Evolutionary conservation across 2,888 invertebrate species (phyloP).

Genomic region (Gastrophysa polygoni): DNA sequence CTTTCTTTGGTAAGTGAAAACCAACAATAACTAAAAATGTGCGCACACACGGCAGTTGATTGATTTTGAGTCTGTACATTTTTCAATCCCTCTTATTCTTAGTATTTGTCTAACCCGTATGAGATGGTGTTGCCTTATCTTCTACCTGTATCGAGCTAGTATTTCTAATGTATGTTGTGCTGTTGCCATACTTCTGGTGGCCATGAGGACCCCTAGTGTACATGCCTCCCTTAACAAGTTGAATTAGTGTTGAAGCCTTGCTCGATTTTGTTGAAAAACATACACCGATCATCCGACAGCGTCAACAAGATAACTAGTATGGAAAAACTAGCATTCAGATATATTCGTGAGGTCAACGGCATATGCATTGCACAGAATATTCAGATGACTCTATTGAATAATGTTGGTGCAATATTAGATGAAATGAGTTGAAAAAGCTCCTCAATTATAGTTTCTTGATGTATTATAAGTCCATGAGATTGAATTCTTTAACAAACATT

Average conservation of each 20-base stretch:
- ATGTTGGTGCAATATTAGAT: too few species aligned
- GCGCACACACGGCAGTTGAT: conserved; percentile 59
- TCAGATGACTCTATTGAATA: too few species aligned
- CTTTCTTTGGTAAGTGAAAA: conserved; percentile 89
- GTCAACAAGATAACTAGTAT: conserved; percentile 13
- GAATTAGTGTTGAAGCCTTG: conserved; percentile 51
- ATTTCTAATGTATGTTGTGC: conserved; percentile 30
- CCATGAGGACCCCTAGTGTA: conserved; percentile 31
- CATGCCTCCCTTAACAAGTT: conserved; percentile 52
- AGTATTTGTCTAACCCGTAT: conserved; percentile 39
- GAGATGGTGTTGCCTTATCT: conserved; percentile 44
- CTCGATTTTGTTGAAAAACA: conserved; percentile 37
- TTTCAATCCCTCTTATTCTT: conserved; percentile 49
- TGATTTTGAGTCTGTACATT: conserved; percentile 48
- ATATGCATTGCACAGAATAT: background rate
- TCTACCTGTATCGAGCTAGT: conserved; percentile 47
- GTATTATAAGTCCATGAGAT: too few species aligned
- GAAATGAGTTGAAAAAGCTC: too few species aligned
- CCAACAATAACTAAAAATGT: conserved; percentile 57
- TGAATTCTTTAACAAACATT: too few species aligned
- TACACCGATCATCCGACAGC: conserved; percentile 19
- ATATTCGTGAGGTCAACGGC: background rate
- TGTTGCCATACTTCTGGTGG: conserved; percentile 27
- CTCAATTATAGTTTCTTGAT: too few species aligned
- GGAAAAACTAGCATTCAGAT: conserved; percentile 17